Conservation (phyloP, 2,888 invertebrate species). For the Hypsopygia costalis region DNA sequence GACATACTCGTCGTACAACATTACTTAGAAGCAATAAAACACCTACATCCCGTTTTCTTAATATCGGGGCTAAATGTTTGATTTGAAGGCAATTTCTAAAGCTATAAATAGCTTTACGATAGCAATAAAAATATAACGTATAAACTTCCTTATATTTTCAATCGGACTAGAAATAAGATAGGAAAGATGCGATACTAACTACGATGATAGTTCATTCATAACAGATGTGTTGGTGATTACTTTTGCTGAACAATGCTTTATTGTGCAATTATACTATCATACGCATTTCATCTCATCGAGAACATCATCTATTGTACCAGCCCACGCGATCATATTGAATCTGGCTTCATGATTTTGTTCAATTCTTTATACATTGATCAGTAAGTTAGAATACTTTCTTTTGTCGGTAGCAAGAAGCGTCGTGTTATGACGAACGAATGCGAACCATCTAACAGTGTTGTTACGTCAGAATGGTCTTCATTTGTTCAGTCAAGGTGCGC, state of each 20-base stretch:
- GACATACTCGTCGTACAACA: too few relatives aligned
- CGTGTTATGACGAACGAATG: conserved; percentile 24
- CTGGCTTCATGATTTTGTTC: not conserved
- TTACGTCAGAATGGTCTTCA: conserved; percentile 54
- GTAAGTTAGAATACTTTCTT: not conserved
- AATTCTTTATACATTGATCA: conserved; percentile 24
- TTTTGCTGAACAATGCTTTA: conserved; percentile 62
- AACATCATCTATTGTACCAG: conserved; percentile 31
- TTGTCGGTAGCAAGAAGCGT: conserved; percentile 15
- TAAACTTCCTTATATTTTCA: conserved; percentile 38
- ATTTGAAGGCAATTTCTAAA: conserved; percentile 33
- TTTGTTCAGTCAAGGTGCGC: conserved; percentile 68
- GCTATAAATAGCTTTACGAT: conserved; percentile 42
- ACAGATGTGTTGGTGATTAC: conserved; percentile 37
- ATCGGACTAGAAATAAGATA: conserved; percentile 36
- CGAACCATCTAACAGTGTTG: conserved; percentile 19
- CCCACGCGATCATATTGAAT: conserved; percentile 26
- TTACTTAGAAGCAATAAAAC: conserved; percentile 9
- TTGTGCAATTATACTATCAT: conserved; percentile 72
- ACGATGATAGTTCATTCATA: conserved; percentile 62
- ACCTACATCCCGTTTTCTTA: conserved; percentile 17
- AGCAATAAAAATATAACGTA: conserved; percentile 30
- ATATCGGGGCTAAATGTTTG: conserved; percentile 18
- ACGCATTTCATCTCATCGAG: conserved; percentile 63
- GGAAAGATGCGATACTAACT: conserved; percentile 36